Percentiles rank a stretch among this genome's conserved stretches.
Evolutionary conservation across 2,797 vertebrate species (phyloP).

Genomic region (Oceanodroma leucorhoa): DNA sequence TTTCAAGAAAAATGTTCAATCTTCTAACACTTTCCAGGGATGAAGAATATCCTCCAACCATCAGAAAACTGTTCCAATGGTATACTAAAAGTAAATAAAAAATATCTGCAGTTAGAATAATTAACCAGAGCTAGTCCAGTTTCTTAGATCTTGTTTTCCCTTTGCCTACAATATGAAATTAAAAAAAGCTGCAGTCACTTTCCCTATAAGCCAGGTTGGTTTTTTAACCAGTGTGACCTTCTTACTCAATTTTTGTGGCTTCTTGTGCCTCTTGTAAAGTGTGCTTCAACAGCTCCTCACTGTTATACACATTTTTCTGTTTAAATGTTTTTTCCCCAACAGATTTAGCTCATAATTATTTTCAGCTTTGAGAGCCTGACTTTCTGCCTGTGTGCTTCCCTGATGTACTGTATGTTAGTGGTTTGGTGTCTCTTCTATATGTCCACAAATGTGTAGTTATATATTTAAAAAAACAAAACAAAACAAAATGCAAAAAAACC

Average conservation of each 20-base stretch:
- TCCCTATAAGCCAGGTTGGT: not conserved
- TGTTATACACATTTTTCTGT: not conserved
- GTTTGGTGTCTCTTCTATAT: not conserved
- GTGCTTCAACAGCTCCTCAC: constrained; percentile 16
- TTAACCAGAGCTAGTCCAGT: not conserved
- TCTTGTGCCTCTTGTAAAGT: constrained; percentile 4
- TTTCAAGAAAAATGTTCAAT: not conserved
- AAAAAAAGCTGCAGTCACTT: not conserved
- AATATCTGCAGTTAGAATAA: not conserved
- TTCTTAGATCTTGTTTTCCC: not conserved
- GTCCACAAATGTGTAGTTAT: not conserved
- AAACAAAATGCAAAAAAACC: not conserved
- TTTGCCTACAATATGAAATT: not conserved
- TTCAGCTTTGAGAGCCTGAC: constrained; percentile 12
- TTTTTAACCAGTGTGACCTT: not conserved
- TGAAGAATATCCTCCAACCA: not conserved
- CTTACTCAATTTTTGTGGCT: constrained; percentile 12
- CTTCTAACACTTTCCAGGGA: not conserved
- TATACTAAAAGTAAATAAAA: constrained; percentile 4
- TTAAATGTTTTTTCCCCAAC: not conserved
- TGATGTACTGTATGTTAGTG: not conserved
- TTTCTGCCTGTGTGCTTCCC: not conserved
- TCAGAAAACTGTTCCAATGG: not conserved
- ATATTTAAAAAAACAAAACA: not conserved
- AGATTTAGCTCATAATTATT: constrained; percentile 5